phyloP scores from a whole-genome alignment of 2,113 vertebrate genomes.

The Phalacrocorax brasilianus region DNA sequence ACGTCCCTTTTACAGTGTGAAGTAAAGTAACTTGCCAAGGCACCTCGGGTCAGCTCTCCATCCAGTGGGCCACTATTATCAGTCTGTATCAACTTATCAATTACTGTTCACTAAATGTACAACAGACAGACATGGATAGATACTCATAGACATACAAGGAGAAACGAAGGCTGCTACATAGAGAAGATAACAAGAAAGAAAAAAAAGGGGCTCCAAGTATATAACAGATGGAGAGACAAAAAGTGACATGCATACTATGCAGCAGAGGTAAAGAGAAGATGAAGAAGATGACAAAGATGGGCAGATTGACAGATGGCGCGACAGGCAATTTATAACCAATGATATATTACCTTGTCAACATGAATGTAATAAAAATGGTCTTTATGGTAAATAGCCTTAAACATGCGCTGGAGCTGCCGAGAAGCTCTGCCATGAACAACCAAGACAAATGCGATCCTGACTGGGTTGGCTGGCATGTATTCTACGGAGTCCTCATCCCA shows the following conservation, averaged over 20 bases:
- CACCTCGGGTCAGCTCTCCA: background rate
- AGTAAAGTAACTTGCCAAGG: background rate
- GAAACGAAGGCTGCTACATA: background rate
- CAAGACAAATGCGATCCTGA: conserved; percentile 93
- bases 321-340: conserved; percentile 35
- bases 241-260: background rate
- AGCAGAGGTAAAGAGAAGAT: background rate
- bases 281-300: background rate
- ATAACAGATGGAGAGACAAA: background rate
- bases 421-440: conserved; percentile 94
- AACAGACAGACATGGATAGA: background rate
- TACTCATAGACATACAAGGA: background rate
- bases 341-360: conserved; percentile 90
- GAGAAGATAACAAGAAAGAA: background rate
- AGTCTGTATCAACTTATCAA: background rate
- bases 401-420: conserved; percentile 94
- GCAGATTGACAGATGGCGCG: background rate
- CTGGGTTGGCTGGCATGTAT: conserved; percentile 82
- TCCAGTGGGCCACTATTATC: background rate
- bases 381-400: conserved; percentile 97
- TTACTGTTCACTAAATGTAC: background rate
- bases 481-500: conserved; percentile 96
- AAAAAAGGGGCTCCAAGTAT: background rate
- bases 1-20: background rate
- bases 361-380: conserved; percentile 99